Evolutionary conservation across 2,888 invertebrate species (phyloP).

Genomic region (Lycocerus yunnanus): DNA sequence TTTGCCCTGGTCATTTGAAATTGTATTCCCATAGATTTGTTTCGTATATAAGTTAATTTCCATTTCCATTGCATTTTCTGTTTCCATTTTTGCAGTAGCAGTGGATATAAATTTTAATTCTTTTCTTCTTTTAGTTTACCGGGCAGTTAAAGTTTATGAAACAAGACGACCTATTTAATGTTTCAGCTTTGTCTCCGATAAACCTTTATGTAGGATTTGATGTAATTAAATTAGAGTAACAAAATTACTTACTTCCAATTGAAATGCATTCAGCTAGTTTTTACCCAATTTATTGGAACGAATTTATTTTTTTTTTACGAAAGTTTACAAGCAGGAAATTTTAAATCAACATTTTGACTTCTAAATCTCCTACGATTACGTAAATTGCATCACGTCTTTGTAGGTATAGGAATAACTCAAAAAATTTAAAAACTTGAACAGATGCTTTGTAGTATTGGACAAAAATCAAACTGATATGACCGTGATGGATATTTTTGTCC

Average conservation of each 20-base stretch:
- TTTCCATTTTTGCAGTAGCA: neutral
- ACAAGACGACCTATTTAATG: neutral
- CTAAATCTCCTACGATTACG: neutral
- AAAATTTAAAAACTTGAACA: neutral
- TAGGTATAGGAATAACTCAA: neutral
- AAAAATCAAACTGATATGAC: neutral
- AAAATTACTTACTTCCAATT: no score
- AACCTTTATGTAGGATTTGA: neutral
- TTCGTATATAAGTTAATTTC: neutral
- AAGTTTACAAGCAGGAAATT: neutral
- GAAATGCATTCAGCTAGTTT: neutral
- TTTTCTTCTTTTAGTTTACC: neutral
- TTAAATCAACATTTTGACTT: neutral
- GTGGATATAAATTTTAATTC: neutral
- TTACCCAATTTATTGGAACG: neutral
- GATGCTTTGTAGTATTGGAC: neutral
- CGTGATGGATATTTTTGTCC: neutral
- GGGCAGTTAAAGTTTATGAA: neutral
- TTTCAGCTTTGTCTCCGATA: neutral
- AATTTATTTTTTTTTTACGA: neutral
- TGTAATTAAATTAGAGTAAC: neutral
- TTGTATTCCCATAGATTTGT: neutral
- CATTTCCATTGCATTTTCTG: neutral
- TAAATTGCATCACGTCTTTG: neutral
- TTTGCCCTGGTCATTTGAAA: neutral